Evolutionary conservation across 2,113 vertebrate species (phyloP).

Genomic region (Recurvirostra avosetta): DNA sequence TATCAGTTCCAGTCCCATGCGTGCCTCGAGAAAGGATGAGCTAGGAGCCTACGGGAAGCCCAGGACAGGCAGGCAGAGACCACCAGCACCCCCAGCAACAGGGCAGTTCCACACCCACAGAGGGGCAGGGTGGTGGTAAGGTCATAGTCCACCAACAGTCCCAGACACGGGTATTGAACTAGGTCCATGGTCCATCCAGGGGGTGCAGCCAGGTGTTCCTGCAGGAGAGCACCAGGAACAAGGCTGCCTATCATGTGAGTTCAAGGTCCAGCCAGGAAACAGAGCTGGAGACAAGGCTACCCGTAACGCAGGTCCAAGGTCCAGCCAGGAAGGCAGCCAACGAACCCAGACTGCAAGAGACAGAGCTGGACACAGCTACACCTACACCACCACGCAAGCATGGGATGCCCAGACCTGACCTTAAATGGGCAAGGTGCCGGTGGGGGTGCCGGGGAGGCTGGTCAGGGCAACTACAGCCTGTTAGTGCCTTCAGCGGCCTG

Average conservation of each 20-base stretch:
- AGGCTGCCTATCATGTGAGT: neutral
- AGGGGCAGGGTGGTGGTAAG: neutral
- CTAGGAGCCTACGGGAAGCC: neutral
- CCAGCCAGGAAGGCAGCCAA: neutral
- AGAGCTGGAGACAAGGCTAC: neutral
- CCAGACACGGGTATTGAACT: accelerated
- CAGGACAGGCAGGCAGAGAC: neutral
- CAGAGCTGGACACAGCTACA: neutral
- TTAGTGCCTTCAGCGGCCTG: neutral
- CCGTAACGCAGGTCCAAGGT: neutral
- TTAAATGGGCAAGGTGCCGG: neutral
- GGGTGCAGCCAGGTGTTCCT: neutral
- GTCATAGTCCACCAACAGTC: neutral
- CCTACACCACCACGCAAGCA: accelerated
- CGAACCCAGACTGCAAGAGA: accelerated
- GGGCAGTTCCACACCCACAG: neutral
- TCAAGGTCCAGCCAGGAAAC: neutral
- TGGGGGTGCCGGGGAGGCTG: neutral
- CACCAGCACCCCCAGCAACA: neutral
- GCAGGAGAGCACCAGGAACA: neutral
- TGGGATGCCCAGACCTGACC: neutral
- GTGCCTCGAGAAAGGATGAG: neutral
- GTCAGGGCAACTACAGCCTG: neutral
- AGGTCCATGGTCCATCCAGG: neutral
- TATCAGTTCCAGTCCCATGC: neutral